phyloP scores from a whole-genome alignment of 2,888 invertebrate species.

The Clistopyga incitator region DNA sequence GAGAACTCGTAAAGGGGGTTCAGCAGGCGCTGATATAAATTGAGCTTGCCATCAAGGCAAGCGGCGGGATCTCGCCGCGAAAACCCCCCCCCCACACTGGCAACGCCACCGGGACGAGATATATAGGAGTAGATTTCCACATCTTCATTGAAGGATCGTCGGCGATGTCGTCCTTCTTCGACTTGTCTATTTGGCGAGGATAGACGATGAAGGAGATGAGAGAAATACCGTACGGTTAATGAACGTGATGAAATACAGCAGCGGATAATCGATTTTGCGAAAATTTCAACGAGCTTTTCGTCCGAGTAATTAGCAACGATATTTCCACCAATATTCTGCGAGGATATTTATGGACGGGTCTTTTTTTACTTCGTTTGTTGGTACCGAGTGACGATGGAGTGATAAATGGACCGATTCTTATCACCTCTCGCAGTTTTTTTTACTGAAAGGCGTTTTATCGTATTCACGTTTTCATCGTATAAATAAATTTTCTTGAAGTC shows the following conservation, averaged over 20 bases:
- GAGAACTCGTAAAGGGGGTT: conserved; percentile 83
- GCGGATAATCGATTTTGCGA: background rate
- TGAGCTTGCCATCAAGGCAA: conserved; percentile 83
- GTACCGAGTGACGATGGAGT: background rate
- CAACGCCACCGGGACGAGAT: conserved; percentile 70
- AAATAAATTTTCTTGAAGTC: too few species aligned
- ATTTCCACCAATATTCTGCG: background rate
- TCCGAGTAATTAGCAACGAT: background rate
- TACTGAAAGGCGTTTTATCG: too few species aligned
- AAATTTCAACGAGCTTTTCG: background rate
- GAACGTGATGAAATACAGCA: background rate
- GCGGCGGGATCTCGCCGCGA: conserved; percentile 79
- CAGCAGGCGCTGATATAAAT: conserved; percentile 83
- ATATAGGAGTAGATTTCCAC: conserved; percentile 80
- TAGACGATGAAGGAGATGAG: background rate
- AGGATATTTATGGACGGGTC: background rate
- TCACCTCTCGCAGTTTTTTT: too few species aligned
- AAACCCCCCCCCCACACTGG: conserved; percentile 54
- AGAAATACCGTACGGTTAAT: background rate
- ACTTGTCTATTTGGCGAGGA: background rate
- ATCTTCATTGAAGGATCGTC: conserved; percentile 78
- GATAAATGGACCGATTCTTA: too few species aligned
- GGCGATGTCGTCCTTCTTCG: conserved; percentile 28
- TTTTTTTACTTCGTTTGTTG: background rate
- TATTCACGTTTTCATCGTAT: too few species aligned